Base-by-base conservation (phyloP, 2,888 invertebrate genomes). In the Hirtodrosophila cameraria region DNA sequence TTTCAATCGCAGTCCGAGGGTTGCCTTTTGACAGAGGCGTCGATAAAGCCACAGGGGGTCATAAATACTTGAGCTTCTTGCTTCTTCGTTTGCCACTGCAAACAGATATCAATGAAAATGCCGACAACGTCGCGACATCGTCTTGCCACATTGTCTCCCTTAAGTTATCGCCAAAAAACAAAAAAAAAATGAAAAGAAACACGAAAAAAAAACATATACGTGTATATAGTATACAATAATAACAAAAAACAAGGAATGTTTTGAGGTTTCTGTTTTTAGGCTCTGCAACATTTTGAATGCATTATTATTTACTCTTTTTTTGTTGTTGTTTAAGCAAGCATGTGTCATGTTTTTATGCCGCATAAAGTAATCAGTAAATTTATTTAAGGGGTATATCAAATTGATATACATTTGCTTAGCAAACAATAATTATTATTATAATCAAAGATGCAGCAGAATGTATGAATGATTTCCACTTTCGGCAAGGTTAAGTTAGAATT, bases 21-120 rank as follows among this genome's bases (percentile, higher is more conserved):
- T 60, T 73, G 77, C 55, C 42, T 28, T 69, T 20, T 3, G 72
- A 73, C 88, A 88, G 83, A 87, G 87, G 88, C 88, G 86, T 87
- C 88, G 86, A 88, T 88, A 85, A 84, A 86, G 77, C 87, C 88
- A 68, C 80, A 68, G 88, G 88, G 85, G 88, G 85, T 75, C 85
- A 88, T 87, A 87, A 81, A 85, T 87, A 78, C 69, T 75, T 73
- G 73, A 76, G 79, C 85, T 82, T 85, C 87, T 86, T 81, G 73
- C 64, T 71, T 70, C 64, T 81, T 71, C 68, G 66, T 81, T 71
- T 82, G 86, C 86, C 80, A 57, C 70, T 61, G 58, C 23, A 48
- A n/a, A 31, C 59, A 48, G 71, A 78, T 86, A 82, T 81, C 87
- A 85, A 87, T 86, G 74, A 53, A 42, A 62, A 68, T 11, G 87